Base-by-base conservation (phyloP, 1,140 invertebrate genomes). In the Camponotus vicinus region DNA sequence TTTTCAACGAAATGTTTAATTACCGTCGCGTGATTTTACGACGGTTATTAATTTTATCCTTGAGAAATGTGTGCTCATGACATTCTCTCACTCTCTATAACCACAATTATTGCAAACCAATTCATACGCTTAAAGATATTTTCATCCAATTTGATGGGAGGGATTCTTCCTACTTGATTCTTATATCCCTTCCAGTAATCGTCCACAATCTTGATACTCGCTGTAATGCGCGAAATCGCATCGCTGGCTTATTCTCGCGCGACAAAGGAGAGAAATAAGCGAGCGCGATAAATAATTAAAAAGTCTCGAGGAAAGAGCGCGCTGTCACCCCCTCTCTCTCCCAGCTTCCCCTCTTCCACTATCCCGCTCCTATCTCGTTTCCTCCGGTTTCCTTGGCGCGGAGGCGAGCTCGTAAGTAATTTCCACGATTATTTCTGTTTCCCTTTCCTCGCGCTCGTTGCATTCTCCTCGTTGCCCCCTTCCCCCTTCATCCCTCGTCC, bases 381-480 rank as follows among this genome's bases (percentile, higher is more conserved):
- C 64, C 76, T 37, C 57, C 57, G 63, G 78, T 86, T 83, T 82
- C 42, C 67, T 67, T 67, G 76, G 76, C 83, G 45, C 83, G 32
- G 32, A 79, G 78, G 52, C 77, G 66, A 75, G 66, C 83, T 69
- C 82, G 79, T 70, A 78, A 90, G 75, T 86, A 90, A 91, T 90
- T 91, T 91, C 86, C 86, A 86, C 89, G 86, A 90, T 88, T 91
- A 88, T 85, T 88, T 85, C 63, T 57, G 77, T 79, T 70, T 83
- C 86, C 57, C 73, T 40, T 55, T 79, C 61, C 73, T 59, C 77
- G 49, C 42, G 63, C 37, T 45, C 67, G 52, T 73, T 73, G 42
- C 27, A 57, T 52, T 64, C 61, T 55, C 80, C 34, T 37, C 42
- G 52, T 37, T 42, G 21, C 18, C 45, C 18, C 40, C 15, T 13